phyloP scores from a whole-genome alignment of 2,113 vertebrate species.

The Pituophis catenifer region DNA sequence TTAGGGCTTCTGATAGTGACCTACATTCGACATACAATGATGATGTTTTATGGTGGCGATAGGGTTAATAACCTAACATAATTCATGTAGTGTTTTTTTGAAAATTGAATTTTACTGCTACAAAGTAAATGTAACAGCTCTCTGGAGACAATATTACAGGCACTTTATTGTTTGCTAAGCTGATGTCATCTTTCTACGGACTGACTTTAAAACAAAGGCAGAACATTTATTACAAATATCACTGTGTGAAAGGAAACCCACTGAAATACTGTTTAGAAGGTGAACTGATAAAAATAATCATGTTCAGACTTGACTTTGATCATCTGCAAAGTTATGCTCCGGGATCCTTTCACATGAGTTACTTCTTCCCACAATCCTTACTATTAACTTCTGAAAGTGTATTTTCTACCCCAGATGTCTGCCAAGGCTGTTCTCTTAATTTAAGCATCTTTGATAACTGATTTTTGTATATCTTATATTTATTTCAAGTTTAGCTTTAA shows the following conservation, averaged over 20 bases:
- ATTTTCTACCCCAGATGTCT: conserved; percentile 59
- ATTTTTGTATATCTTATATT: conserved; percentile 59
- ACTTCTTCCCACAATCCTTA: conserved; percentile 22
- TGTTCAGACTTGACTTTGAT: conserved; percentile 77
- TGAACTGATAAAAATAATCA: conserved; percentile 79
- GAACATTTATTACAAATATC: conserved; percentile 91
- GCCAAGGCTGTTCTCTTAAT: conserved; percentile 50
- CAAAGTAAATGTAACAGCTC: conserved; percentile 92
- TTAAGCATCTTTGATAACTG: conserved; percentile 54
- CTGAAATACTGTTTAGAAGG: conserved; percentile 88
- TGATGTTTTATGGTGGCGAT: conserved; percentile 74
- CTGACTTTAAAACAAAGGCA: conserved; percentile 92
- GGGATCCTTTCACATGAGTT: conserved; percentile 68
- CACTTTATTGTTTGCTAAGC: conserved; percentile 96
- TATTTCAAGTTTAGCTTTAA: conserved; percentile 57
- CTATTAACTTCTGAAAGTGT: conserved; percentile 22
- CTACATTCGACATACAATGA: conserved; percentile 75
- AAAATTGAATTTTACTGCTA: conserved; percentile 91
- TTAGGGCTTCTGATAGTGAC: conserved; percentile 75
- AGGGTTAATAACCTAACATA: conserved; percentile 83
- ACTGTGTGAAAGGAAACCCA: conserved; percentile 97
- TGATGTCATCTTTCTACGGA: conserved; percentile 96
- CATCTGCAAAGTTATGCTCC: conserved; percentile 73
- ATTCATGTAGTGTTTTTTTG: conserved; percentile 82
- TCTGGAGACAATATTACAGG: conserved; percentile 93